phyloP scores from a whole-genome alignment of 2,888 invertebrate species.

The Copidosoma aretas region DNA sequence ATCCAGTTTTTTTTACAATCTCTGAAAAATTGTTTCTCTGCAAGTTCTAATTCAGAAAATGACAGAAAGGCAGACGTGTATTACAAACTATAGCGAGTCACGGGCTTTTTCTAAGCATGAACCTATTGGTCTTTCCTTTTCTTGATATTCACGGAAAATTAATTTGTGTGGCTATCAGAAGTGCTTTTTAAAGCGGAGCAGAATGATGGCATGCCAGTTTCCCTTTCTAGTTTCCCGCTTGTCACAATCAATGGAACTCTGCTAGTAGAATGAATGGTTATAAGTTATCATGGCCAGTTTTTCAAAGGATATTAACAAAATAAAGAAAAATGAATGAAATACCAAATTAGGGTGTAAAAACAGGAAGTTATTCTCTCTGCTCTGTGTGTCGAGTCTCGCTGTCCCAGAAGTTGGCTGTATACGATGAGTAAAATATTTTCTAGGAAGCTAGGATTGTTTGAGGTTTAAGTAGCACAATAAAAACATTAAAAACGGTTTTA shows the following conservation, averaged over 20 bases:
- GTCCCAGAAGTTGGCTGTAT: not conserved
- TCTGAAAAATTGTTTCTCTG: conserved; percentile 37
- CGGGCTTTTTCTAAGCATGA: not conserved
- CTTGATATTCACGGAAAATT: conserved; percentile 4
- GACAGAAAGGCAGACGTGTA: not conserved
- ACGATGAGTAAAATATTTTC: conserved; percentile 14
- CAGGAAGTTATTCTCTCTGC: conserved; percentile 19
- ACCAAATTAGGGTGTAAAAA: not conserved
- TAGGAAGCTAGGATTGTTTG: conserved; percentile 7
- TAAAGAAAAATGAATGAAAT: conserved; percentile 22
- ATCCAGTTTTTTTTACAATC: conserved; percentile 39
- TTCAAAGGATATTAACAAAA: conserved; percentile 24
- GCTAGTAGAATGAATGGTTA: too few species aligned
- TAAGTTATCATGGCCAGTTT: conserved; percentile 9
- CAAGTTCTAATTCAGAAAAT: conserved; percentile 33
- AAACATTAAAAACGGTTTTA: too few species aligned
- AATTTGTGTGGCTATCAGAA: conserved; percentile 27
- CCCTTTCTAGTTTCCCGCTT: conserved; percentile 51
- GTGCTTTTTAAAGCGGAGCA: conserved; percentile 34
- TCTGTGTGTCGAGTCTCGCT: conserved; percentile 16
- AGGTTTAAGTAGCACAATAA: conserved; percentile 2
- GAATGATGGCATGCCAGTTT: conserved; percentile 45
- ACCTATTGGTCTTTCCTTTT: not conserved
- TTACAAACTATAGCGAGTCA: too few species aligned
- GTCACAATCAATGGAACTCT: conserved; percentile 21